Base-by-base conservation (phyloP, 2,113 vertebrate species). In the Perca fluviatilis region DNA sequence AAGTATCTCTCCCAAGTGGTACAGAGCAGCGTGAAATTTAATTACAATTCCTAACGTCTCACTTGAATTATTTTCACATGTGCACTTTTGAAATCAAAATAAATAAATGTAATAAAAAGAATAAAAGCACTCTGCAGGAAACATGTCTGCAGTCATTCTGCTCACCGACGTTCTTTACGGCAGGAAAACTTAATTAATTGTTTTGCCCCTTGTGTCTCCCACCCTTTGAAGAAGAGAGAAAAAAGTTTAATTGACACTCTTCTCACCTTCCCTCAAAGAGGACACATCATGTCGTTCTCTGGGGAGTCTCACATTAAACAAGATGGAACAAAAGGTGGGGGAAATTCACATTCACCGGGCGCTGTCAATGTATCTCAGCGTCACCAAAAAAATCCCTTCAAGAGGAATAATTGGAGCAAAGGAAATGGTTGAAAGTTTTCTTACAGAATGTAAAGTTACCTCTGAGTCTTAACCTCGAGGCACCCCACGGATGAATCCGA, bases 161-260 rank as follows among this genome's bases (percentile, higher is more conserved):
- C 49, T 36, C 3, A 11, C 25, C 8, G 7, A 72, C 68, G 63
- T 47, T 74, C 51, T 83, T 65, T 50, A 63, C 15, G 1, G 62
- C 62, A 19, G 50, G 46, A 53, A 77, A 79, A 75, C 47, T n/a
- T 51, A 46, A 82, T 86, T 54, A 88, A 81, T 83, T 73, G 71
- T 83, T 86, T 69, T 49, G 11, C 40, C 68, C 23, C 18, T 71
- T 77, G 33, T 47, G 65, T 70, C 18, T 36, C n/a, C 47, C 33
- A 51, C 16, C 50, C 65, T 77, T 92, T 90, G 87, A 90, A 86
- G 81, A 83, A 16, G 21, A 6, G 12, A 43, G 5, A 5, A 30
- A 64, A 69, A 72, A 66, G 62, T 80, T 80, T 46, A 90, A 84
- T 76, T 86, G 88, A 86, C 80, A 86, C 76, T 71, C 54, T 7